These are phyloP conservation scores for Diorhabda elongata DNA, from an alignment of 1,140 invertebrate genomes.

Conservation along the genomic window DNA sequence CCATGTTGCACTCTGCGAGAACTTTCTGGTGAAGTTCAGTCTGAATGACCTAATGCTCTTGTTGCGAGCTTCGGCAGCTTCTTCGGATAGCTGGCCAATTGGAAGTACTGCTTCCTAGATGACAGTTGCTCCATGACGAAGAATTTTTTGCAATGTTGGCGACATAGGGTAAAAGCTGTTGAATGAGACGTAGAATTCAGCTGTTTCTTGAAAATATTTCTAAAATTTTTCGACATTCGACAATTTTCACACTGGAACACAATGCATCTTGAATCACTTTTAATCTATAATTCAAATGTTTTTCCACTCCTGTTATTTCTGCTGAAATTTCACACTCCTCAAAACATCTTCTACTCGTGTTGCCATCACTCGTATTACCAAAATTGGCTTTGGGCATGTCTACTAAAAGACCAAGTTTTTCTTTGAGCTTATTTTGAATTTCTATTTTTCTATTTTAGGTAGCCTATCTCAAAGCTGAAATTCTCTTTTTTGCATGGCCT, in stretches of 20 bases:
- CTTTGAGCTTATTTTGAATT: too few species aligned
- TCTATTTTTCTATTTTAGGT: too few species aligned
- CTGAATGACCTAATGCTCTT: conserved; percentile 34
- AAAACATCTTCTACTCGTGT: background rate
- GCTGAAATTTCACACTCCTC: background rate
- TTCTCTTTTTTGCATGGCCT: too few species aligned
- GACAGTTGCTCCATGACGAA: conserved; percentile 29
- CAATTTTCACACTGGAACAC: conserved; percentile 16
- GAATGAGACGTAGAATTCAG: conserved; percentile 34
- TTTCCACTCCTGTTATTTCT: background rate
- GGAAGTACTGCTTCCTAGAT: conserved; percentile 34
- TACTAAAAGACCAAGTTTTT: too few species aligned
- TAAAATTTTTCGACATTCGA: conserved; percentile 32
- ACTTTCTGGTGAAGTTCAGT: conserved; percentile 32
- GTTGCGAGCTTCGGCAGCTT: conserved; percentile 29
- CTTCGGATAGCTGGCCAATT: conserved; percentile 35
- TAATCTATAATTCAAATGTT: background rate
- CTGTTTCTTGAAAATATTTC: conserved; percentile 27
- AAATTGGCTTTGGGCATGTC: too few species aligned
- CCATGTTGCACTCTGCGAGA: conserved; percentile 29
- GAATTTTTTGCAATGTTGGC: conserved; percentile 41
- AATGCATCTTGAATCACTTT: conserved; percentile 21
- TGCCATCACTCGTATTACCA: too few species aligned
- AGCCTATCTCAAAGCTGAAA: too few species aligned
- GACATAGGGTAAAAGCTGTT: conserved; percentile 43